Percentiles rank a stretch among this genome's conserved stretches.
These are phyloP conservation scores for Brotula barbata DNA, from an alignment of 2,797 vertebrate species.

Conservation along the genomic window DNA sequence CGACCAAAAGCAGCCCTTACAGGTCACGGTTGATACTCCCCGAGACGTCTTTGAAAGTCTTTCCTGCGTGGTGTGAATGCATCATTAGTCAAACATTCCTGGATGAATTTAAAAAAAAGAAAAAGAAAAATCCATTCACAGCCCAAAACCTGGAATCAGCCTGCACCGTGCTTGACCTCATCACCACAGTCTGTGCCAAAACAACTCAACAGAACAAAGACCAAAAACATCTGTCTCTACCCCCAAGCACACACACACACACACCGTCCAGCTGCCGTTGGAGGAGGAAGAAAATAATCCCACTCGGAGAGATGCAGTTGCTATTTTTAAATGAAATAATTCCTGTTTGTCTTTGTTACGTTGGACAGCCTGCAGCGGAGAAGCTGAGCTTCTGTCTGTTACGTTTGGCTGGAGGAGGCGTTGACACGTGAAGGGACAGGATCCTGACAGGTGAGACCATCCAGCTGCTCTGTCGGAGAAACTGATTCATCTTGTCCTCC, in stretches of 20 bases:
- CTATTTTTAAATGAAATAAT: slow-evolving; percentile 3
- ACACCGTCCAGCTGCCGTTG: neutral
- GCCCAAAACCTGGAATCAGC: neutral
- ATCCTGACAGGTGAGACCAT: too few species aligned
- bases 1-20: too few species aligned
- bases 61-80: neutral
- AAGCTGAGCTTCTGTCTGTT: too few species aligned
- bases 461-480: too few species aligned
- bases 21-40: too few species aligned
- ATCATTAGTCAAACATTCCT: neutral
- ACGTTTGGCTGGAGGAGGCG: too few species aligned
- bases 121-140: neutral
- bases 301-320: neutral
- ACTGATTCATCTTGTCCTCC: too few species aligned
- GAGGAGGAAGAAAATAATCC: too few species aligned
- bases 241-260: neutral
- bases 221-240: neutral
- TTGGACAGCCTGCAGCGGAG: too few species aligned
- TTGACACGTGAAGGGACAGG: too few species aligned
- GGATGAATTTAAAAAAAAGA: neutral
- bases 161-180: neutral
- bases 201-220: neutral
- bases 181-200: neutral
- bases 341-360: neutral
- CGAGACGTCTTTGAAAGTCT: too few species aligned